Evolutionary conservation across 2,113 vertebrate species (phyloP).

Genomic region (Dicrurus megarhynchus): DNA sequence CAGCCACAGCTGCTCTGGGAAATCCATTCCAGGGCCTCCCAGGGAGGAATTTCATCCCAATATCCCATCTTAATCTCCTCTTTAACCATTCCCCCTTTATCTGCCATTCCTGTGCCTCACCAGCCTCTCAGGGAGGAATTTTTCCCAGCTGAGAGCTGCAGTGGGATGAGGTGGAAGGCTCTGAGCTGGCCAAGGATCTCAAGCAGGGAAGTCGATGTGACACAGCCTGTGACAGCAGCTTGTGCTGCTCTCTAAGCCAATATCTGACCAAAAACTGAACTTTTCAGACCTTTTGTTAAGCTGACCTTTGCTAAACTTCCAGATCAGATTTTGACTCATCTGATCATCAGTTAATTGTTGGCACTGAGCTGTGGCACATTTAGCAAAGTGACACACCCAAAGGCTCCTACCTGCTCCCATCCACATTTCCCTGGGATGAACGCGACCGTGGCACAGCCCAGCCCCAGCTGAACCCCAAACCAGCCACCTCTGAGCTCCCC

Average conservation of each 20-base stretch:
- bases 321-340: background rate
- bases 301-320: background rate
- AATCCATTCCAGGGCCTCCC: background rate
- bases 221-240: accelerated
- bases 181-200: background rate
- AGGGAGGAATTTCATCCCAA: background rate
- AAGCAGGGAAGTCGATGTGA: accelerated
- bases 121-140: background rate
- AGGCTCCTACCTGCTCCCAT: background rate
- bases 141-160: background rate
- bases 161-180: background rate
- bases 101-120: background rate
- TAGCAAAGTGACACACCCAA: background rate
- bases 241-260: accelerated
- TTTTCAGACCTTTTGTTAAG: background rate
- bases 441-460: accelerated
- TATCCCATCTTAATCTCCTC: background rate
- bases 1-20: background rate
- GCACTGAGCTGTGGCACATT: accelerated
- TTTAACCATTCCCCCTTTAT: background rate
- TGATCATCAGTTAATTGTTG: accelerated
- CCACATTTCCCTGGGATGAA: background rate
- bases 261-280: accelerated
- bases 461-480: background rate
- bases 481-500: background rate